A percentile compares a stretch with the other conserved stretches of the same genome.
Conservation (phyloP, 1,140 invertebrate species). For the Penaeus indicus region DNA sequence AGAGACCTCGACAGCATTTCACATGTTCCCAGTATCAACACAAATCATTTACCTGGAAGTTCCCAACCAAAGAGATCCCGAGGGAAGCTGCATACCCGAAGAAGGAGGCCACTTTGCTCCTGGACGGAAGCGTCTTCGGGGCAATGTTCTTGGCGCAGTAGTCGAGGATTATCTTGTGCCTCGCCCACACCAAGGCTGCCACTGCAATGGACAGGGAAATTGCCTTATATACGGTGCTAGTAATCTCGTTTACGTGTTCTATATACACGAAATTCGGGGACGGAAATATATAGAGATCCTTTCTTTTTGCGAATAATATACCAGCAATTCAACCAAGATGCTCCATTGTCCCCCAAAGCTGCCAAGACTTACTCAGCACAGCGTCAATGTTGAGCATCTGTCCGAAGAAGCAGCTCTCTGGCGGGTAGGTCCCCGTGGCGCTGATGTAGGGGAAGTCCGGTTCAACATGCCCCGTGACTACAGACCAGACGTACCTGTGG, state of each 20-base stretch:
- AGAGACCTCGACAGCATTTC: too few relatives aligned
- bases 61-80: slow-evolving; percentile 57
- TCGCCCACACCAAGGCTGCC: slow-evolving; percentile 70
- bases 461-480: slow-evolving; percentile 78
- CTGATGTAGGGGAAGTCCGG: slow-evolving; percentile 85
- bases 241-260: too few relatives aligned
- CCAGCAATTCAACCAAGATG: too few relatives aligned
- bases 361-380: slow-evolving; percentile 77
- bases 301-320: too few relatives aligned
- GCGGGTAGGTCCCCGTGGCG: slow-evolving; percentile 80
- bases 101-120: slow-evolving; percentile 18
- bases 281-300: too few relatives aligned
- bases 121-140: not conserved
- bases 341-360: not conserved
- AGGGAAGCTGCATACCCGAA: slow-evolving; percentile 39
- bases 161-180: slow-evolving; percentile 71
- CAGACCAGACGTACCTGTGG: slow-evolving; percentile 77
- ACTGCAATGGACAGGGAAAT: slow-evolving; percentile 68
- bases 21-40: too few relatives aligned
- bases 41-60: slow-evolving; percentile 54
- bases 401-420: slow-evolving; percentile 84
- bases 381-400: slow-evolving; percentile 81
- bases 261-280: too few relatives aligned
- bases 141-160: slow-evolving; percentile 66
- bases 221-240: not conserved